A percentile compares a stretch with the other conserved stretches of the same genome.
phyloP scores from a whole-genome alignment of 2,113 vertebrate species.

The Megaleporinus macrocephalus region DNA sequence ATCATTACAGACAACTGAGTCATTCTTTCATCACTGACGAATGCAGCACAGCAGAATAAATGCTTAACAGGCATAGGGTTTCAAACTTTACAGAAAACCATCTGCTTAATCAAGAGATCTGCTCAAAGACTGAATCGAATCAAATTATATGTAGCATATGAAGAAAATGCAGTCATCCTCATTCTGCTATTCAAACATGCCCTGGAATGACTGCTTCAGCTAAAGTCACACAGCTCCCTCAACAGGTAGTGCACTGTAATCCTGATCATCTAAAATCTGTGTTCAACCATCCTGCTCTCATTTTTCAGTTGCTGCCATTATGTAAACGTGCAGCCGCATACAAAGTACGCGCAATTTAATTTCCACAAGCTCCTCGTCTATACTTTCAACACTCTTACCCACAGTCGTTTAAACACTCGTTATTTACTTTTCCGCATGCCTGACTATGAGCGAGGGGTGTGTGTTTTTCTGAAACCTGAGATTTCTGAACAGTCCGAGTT shows the following conservation, averaged over 20 bases:
- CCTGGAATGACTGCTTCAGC: not conserved
- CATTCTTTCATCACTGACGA: too few species aligned
- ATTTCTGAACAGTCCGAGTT: not conserved
- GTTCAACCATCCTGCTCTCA: not conserved
- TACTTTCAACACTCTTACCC: not conserved
- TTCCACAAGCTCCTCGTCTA: not conserved
- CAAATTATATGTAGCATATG: too few species aligned
- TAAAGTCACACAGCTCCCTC: not conserved
- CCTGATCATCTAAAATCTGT: not conserved
- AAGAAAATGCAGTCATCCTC: too few species aligned
- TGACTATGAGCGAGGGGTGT: not conserved
- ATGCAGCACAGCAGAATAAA: not conserved
- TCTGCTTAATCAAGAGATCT: not conserved
- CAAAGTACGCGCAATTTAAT: not conserved
- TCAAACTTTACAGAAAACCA: not conserved
- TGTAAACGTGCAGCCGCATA: not conserved
- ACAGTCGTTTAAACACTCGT: not conserved
- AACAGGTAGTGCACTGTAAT: not conserved
- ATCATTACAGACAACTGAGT: too few species aligned
- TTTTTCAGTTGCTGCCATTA: not conserved
- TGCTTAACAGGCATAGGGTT: not conserved
- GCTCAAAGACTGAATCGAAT: not conserved
- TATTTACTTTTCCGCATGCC: not conserved
- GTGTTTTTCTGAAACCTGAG: not conserved
- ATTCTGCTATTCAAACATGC: too few species aligned